Evolutionary conservation across 2,888 invertebrate genomes (phyloP), one percentile per base, ranked within the genome.

Genomic region (Drosophila falleni): DNA sequence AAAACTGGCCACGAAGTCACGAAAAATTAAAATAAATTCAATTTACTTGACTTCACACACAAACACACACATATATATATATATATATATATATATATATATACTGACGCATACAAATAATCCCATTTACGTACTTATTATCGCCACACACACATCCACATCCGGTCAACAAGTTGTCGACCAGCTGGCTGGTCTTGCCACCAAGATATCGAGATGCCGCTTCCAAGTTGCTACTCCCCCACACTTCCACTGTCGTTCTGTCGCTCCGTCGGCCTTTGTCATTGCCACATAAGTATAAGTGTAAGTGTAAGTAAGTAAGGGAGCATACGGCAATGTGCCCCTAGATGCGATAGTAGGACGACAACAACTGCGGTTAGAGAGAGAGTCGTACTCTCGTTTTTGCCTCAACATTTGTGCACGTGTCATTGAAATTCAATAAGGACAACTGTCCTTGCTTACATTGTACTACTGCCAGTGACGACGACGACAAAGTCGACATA

Each of bases 341-440:
- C 55, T 49, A 37, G 55, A 65, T 73, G 33, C 10, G 44, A 56
- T 47, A 50, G 33, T 47, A 23, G 39, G 37, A 46, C 29, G 37
- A 46, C 67, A 59, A 70, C 73, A 59, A 70, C 73, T 76, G 44
- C 65, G 73, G 61, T 60, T 70, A 67, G 26, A 56, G 26, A 67
- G 26, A 56, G 26, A 56, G 15, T 56, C 46, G 5, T 10, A 55
- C 33, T 56, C 23, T 15, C n/a, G 19, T 15, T 23, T 23, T 23
- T 23, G 23, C 23, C 23, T 23, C 3, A 23, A 23, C 23, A 4
- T 53, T 60, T 70, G 73, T 73, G 61, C 62, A 71, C 72, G 81
- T 76, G 80, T 74, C 80, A 87, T 85, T 87, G 87, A 85, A 81
- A 83, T 86, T 87, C 86, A 87, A 86, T 86, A 87, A 87, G 81